These are phyloP conservation scores for Drosophila virilis DNA, from an alignment of 1,140 invertebrate genomes.

Conservation along the genomic window DNA sequence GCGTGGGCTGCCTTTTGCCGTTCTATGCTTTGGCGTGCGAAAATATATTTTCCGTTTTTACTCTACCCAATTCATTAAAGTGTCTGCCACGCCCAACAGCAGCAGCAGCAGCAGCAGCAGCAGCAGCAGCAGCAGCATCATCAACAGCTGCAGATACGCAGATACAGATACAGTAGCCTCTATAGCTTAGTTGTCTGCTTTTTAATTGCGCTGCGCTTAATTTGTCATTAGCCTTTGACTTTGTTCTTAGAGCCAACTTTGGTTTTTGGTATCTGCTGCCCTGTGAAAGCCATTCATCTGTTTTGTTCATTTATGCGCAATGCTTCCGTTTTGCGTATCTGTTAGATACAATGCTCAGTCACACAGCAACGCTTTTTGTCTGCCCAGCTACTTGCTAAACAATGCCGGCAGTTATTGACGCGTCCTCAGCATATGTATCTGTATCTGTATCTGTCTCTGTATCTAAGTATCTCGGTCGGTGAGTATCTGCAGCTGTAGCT, in stretches of 20 bases:
- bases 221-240: conserved; percentile 81
- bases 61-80: conserved; percentile 46
- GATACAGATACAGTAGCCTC: conserved; percentile 27
- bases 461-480: conserved; percentile 11
- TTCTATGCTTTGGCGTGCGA: conserved; percentile 62
- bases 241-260: conserved; percentile 25
- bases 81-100: conserved; percentile 56
- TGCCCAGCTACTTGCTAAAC: conserved; percentile 5
- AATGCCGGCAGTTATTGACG: conserved; percentile 36
- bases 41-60: conserved; percentile 63
- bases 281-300: conserved; percentile 66
- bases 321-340: conserved; percentile 44
- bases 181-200: conserved; percentile 28
- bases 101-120: not conserved
- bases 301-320: conserved; percentile 46
- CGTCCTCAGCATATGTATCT: conserved; percentile 21
- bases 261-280: conserved; percentile 1
- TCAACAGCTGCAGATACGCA: conserved; percentile 22
- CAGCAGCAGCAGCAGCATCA: conserved; percentile 20
- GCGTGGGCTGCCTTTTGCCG: conserved; percentile 51
- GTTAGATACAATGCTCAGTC: conserved; percentile 33
- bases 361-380: not conserved
- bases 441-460: conserved; percentile 9
- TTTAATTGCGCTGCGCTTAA: conserved; percentile 77
- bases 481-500: conserved; percentile 37